A percentile compares a stretch with the other conserved stretches of the same genome.
phyloP scores from a whole-genome alignment of 2,113 vertebrate species.

The Spea multiplicata region DNA sequence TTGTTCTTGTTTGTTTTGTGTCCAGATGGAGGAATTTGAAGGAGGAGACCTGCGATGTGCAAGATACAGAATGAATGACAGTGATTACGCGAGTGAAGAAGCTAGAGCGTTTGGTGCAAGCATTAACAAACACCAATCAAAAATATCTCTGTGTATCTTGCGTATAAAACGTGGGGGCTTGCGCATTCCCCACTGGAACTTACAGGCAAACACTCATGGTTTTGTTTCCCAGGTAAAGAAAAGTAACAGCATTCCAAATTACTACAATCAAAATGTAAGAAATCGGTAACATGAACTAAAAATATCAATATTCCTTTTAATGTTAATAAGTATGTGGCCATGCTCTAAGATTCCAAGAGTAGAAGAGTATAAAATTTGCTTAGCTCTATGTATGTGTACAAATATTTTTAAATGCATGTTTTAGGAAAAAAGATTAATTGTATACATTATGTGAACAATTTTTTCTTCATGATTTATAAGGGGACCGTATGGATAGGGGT shows the following conservation, averaged over 20 bases:
- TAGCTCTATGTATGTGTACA: no score
- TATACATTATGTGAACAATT: not conserved
- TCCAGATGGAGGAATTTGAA: not conserved
- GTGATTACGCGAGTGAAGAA: not conserved
- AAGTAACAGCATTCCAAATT: not conserved
- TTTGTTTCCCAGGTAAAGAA: conserved; percentile 1
- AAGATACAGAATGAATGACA: not conserved
- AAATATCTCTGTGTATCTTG: conserved; percentile 6
- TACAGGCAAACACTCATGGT: not conserved
- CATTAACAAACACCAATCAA: not conserved
- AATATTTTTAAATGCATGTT: not conserved
- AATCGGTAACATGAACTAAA: not conserved
- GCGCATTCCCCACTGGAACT: conserved; percentile 1
- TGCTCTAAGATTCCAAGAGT: not conserved
- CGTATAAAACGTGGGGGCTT: not conserved
- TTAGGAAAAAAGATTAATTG: not conserved
- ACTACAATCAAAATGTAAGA: not conserved
- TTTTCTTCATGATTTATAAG: not conserved
- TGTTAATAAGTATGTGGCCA: not conserved
- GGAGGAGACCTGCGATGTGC: not conserved
- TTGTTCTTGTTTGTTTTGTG: not conserved
- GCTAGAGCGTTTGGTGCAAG: not conserved
- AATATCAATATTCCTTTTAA: not conserved
- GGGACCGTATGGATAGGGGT: conserved; percentile 6
- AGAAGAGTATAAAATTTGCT: not conserved